Evolutionary conservation across 1,140 invertebrate species (phyloP).

Genomic region (Eumeta japonica): DNA sequence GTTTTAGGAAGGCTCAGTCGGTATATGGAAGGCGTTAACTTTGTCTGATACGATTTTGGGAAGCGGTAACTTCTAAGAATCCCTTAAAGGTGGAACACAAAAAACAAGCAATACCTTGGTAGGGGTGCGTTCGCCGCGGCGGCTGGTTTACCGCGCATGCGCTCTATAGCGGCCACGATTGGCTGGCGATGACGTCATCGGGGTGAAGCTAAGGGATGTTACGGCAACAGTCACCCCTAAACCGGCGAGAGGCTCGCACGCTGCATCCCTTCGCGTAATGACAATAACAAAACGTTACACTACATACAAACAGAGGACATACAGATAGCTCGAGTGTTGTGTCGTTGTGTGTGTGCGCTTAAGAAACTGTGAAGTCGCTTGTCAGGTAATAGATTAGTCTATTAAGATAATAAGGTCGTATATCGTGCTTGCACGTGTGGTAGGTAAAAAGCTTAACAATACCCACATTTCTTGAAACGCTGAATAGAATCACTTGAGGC

Average conservation of each 20-base stretch:
- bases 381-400: constrained; percentile 4
- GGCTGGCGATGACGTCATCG: constrained; percentile 53
- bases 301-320: constrained; percentile 23
- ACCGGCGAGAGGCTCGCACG: constrained; percentile 28
- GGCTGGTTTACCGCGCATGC: constrained; percentile 43
- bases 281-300: constrained; percentile 36
- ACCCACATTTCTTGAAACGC: no score
- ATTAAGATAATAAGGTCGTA: constrained; percentile 34
- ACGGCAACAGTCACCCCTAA: constrained; percentile 50
- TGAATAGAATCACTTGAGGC: no score
- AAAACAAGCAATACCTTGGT: constrained; percentile 23
- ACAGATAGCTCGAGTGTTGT: constrained; percentile 13
- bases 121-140: constrained; percentile 26
- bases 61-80: neutral
- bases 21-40: no score
- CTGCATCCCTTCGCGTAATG: constrained; percentile 13
- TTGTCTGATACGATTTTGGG: no score
- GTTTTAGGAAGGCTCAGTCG: no score
- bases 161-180: constrained; percentile 38
- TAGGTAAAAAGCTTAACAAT: no score
- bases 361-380: neutral
- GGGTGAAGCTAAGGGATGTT: constrained; percentile 49
- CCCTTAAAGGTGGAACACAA: neutral
- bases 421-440: no score
- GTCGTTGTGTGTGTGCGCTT: constrained; percentile 11